Evolutionary conservation across 2,888 invertebrate genomes (phyloP).

Genomic region (Drosophila robusta): DNA sequence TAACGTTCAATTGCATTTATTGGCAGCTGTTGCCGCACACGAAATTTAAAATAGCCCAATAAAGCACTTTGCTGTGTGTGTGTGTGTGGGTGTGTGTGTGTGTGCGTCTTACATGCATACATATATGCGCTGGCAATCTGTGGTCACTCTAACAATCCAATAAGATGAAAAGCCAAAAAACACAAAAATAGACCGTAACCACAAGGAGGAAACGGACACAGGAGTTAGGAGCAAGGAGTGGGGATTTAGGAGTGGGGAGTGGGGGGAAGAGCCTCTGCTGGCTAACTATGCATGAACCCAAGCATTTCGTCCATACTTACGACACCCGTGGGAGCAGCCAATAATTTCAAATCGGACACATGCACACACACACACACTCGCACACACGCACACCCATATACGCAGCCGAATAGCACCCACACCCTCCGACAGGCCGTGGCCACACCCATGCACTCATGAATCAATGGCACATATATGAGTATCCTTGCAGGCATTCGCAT

Average conservation of each 20-base stretch:
- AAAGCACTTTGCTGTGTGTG: conserved; percentile 54
- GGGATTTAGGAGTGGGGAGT: neutral
- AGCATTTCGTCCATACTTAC: conserved; percentile 72
- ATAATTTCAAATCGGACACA: conserved; percentile 81
- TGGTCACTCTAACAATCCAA: conserved; percentile 72
- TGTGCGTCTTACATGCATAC: too few relatives aligned
- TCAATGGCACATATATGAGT: conserved; percentile 72
- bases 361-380: conserved; percentile 26
- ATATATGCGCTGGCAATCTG: conserved; percentile 61
- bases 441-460: conserved; percentile 67
- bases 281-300: conserved; percentile 72
- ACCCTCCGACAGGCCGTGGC: conserved; percentile 19
- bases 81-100: too few relatives aligned
- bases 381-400: conserved; percentile 12
- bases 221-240: conserved; percentile 2
- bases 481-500: conserved; percentile 45
- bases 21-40: conserved; percentile 54
- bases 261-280: conserved; percentile 17
- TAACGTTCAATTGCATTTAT: conserved; percentile 65
- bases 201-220: conserved; percentile 10
- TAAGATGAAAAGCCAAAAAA: conserved; percentile 65
- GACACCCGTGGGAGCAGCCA: conserved; percentile 82
- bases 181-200: conserved; percentile 18
- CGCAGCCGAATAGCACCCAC: neutral
- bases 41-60: conserved; percentile 65